These are phyloP conservation scores for Phyllostomus hastatus DNA, from an alignment of 2,113 vertebrate species.

Conservation along the genomic window DNA sequence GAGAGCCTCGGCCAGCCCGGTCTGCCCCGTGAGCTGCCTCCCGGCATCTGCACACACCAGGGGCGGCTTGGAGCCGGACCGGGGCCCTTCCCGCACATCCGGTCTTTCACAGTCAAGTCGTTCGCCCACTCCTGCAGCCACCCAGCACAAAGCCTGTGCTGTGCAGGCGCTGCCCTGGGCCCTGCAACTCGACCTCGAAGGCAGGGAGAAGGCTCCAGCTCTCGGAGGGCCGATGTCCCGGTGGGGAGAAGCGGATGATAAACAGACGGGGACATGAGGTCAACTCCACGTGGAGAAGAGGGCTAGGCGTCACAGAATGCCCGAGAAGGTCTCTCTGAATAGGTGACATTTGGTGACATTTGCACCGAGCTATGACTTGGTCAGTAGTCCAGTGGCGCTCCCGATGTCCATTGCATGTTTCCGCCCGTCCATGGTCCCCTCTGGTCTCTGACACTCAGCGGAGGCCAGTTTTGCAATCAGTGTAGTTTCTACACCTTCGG, in stretches of 20 bases:
- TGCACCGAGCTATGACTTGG: background rate
- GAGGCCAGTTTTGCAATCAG: background rate
- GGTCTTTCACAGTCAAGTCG: background rate
- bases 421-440: background rate
- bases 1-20: background rate
- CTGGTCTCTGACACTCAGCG: background rate
- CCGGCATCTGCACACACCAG: background rate
- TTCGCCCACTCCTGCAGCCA: accelerated
- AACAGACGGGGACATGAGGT: accelerated
- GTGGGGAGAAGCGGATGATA: background rate
- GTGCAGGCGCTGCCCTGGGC: background rate
- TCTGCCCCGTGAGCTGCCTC: background rate
- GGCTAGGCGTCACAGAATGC: accelerated
- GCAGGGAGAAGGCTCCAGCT: background rate
- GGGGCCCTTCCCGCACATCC: background rate
- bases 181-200: accelerated
- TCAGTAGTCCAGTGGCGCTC: background rate
- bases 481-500: background rate
- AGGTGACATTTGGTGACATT: too few relatives aligned
- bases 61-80: background rate
- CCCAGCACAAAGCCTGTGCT: accelerated
- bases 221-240: background rate
- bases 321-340: background rate
- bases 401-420: background rate
- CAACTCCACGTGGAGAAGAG: accelerated